Conservation (phyloP, 1,140 invertebrate genomes). For the Aphelenchoides avenae region DNA sequence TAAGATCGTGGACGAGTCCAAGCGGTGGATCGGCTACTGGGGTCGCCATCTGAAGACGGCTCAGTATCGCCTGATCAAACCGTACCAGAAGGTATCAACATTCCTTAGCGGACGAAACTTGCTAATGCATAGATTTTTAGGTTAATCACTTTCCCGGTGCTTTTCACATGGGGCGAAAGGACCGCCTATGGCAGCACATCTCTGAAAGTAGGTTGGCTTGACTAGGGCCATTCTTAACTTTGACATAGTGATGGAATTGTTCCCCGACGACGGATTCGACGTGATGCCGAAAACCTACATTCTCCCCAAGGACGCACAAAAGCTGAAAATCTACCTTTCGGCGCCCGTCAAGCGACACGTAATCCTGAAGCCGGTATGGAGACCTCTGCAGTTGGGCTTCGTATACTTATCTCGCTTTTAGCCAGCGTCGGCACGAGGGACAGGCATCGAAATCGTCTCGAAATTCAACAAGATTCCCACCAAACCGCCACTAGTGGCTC, state of each 20-base stretch:
- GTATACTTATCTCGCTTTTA: too few species aligned
- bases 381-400: too few species aligned
- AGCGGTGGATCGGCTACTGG: conserved; percentile 68
- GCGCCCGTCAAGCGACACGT: conserved; percentile 63
- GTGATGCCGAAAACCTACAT: conserved; percentile 90
- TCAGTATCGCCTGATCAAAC: conserved; percentile 68
- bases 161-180: conserved; percentile 93
- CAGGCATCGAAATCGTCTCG: conserved; percentile 86
- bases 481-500: conserved; percentile 74
- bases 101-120: not conserved
- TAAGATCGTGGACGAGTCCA: conserved; percentile 46
- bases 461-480: conserved; percentile 84
- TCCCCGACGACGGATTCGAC: conserved; percentile 61
- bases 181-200: conserved; percentile 74
- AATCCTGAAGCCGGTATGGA: conserved; percentile 68
- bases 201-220: conserved; percentile 9
- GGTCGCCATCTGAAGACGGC: conserved; percentile 68
- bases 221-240: not conserved
- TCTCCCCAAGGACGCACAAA: conserved; percentile 77
- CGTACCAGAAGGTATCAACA: conserved; percentile 74
- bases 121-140: conserved; percentile 44
- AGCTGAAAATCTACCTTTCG: conserved; percentile 78
- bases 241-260: conserved; percentile 25
- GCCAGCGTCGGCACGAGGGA: conserved; percentile 89
- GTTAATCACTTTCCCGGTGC: conserved; percentile 94